These are phyloP conservation scores for Trachelus tabidus DNA, from an alignment of 2,888 invertebrate genomes.

Conservation along the genomic window DNA sequence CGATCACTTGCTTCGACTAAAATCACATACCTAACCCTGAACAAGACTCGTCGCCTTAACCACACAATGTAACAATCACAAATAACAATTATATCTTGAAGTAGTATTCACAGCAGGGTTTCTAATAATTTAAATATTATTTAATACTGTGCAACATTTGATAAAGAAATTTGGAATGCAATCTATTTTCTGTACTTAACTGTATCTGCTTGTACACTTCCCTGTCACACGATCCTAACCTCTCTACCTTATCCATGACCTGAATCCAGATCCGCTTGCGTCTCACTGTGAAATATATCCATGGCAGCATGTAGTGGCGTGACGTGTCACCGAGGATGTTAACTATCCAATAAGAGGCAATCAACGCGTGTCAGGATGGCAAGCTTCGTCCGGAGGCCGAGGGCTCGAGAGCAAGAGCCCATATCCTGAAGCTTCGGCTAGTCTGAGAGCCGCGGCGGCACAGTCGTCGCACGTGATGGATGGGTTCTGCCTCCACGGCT, in stretches of 20 bases:
- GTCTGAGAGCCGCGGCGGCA: constrained; percentile 23
- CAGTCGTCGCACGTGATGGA: constrained; percentile 46
- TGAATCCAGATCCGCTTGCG: neutral
- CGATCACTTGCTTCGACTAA: neutral
- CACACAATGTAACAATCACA: neutral
- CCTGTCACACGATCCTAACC: neutral
- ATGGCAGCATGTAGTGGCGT: constrained; percentile 26
- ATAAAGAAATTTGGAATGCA: neutral
- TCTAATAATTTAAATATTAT: neutral
- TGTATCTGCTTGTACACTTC: neutral
- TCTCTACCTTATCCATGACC: neutral
- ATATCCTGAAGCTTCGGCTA: constrained; percentile 19
- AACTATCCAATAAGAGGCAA: constrained; percentile 69
- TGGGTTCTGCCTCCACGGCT: constrained; percentile 35
- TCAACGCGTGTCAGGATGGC: constrained; percentile 67
- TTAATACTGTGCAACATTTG: neutral
- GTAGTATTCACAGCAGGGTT: neutral
- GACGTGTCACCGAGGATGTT: constrained; percentile 54
- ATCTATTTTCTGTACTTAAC: neutral
- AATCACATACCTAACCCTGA: neutral
- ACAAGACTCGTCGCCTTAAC: neutral
- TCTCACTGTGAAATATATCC: constrained; percentile 18
- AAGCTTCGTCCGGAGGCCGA: constrained; percentile 27
- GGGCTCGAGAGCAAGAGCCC: constrained; percentile 17
- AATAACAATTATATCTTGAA: neutral